Conservation (phyloP, 2,797 vertebrate genomes). For the Sebastes variabilis region DNA sequence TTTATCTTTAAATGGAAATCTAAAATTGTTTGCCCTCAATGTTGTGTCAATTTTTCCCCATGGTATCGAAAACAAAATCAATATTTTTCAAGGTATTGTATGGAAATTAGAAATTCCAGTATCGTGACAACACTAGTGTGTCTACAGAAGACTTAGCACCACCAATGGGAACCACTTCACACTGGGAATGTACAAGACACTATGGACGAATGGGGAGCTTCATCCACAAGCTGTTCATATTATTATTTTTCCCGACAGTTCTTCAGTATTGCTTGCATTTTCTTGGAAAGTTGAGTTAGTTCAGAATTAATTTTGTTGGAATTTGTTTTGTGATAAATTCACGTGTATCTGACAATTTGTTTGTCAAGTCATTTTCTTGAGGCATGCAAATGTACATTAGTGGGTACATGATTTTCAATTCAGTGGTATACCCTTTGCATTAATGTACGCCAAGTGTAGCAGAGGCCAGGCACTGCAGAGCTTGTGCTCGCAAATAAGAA, state of each 20-base stretch:
- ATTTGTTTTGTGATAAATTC: neutral
- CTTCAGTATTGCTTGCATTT: neutral
- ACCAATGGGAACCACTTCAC: too few species aligned
- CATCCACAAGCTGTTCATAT: too few species aligned
- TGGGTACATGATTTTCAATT: neutral
- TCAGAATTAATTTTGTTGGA: fast-evolving
- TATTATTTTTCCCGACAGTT: neutral
- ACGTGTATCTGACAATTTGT: neutral
- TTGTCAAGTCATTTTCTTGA: neutral
- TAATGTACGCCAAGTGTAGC: neutral
- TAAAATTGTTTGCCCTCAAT: too few species aligned
- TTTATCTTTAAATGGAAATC: too few species aligned
- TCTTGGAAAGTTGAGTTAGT: neutral
- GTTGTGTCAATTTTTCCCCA: too few species aligned
- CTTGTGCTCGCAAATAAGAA: neutral
- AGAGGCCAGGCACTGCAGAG: neutral
- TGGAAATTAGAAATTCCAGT: too few species aligned
- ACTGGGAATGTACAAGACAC: too few species aligned
- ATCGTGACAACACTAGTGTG: too few species aligned
- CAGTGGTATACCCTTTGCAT: neutral
- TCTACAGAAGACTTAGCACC: too few species aligned
- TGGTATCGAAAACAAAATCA: too few species aligned
- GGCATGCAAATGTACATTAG: neutral
- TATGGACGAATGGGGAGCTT: too few species aligned
- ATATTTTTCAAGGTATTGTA: too few species aligned